Base-by-base conservation (phyloP, 2,113 vertebrate species). In the Hippocampus abdominalis region DNA sequence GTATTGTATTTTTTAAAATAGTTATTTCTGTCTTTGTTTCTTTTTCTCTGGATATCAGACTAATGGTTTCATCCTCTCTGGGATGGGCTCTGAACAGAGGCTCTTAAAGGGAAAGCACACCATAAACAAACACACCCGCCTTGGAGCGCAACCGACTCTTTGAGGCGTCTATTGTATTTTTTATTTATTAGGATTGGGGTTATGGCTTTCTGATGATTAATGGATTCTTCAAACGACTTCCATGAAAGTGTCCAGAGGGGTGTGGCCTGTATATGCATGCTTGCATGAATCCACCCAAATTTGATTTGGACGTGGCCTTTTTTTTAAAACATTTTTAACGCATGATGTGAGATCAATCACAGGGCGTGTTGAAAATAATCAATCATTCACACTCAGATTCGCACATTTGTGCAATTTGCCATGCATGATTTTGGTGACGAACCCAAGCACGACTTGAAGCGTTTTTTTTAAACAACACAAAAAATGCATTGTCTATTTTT, bases 61-160 rank as follows among this genome's bases (percentile, higher is more conserved):
- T 89, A 88, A 90, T 88, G 84, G 79, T 76, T 76, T 77, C 84
- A 84, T 87, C 85, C 87, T 83, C 81, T 69, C 77, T 79, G 87
- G 86, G 87, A 87, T 85, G 87, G 88, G 85, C 87, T 36, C 57
- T 61, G 68, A 74, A 71, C 77, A 77, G 83, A 61, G 77, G 77
- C 81, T 88, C 87, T 90, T 90, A 90, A 90, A 90, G 89, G 77
- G 79, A 81, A 76, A 89, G 83, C 69, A 71, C 81, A 70, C 64
- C 61, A 79, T 76, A 81, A 84, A 83, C 77, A 87, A 82, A 77
- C 20, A 71, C 69, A 71, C 65, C 69, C 48, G 48, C 3, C 18
- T 56, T 48, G 25, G n/a, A n/a, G 39, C 72, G 71, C 63, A 81
- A 64, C 29, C 68, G 72, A 10, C 0, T 29, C 32, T 6, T 32